A percentile compares a stretch with the other conserved stretches of the same genome.
These are phyloP conservation scores for Gobius niger DNA, from an alignment of 2,113 vertebrate species.

Conservation along the genomic window DNA sequence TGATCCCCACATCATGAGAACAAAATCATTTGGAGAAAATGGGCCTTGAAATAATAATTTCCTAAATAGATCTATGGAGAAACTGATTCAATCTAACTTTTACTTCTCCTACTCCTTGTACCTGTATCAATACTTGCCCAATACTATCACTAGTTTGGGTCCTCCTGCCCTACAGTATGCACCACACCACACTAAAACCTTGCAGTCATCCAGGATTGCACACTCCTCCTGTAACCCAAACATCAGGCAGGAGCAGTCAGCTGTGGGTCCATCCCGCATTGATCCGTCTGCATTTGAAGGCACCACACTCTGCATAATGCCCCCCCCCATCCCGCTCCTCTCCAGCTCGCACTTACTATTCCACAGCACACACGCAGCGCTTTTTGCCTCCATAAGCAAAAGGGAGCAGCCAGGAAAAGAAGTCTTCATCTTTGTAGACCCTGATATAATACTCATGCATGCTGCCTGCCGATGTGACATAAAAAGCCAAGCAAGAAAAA, in stretches of 20 bases:
- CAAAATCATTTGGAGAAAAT: too few relatives aligned
- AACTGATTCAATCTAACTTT: too few relatives aligned
- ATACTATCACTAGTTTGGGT: too few relatives aligned
- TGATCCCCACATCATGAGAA: too few relatives aligned
- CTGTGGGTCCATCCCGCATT: slow-evolving; percentile 1
- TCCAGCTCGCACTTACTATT: slow-evolving; percentile 26
- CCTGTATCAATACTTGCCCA: too few relatives aligned
- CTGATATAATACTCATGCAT: slow-evolving; percentile 40
- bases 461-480: slow-evolving; percentile 27
- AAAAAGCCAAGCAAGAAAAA: slow-evolving; percentile 38
- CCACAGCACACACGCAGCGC: slow-evolving; percentile 27
- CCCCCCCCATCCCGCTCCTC: slow-evolving; percentile 17
- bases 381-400: slow-evolving; percentile 48
- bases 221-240: not conserved
- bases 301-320: slow-evolving; percentile 38
- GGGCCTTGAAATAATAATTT: too few relatives aligned
- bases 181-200: too few relatives aligned
- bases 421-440: slow-evolving; percentile 39
- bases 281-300: slow-evolving; percentile 37
- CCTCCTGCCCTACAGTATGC: too few relatives aligned
- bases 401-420: slow-evolving; percentile 20
- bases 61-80: too few relatives aligned
- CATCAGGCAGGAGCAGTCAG: not conserved
- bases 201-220: too few relatives aligned
- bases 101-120: too few relatives aligned